These are phyloP conservation scores for Chloroclysta siterata DNA, from an alignment of 2,888 invertebrate species.

Conservation along the genomic window DNA sequence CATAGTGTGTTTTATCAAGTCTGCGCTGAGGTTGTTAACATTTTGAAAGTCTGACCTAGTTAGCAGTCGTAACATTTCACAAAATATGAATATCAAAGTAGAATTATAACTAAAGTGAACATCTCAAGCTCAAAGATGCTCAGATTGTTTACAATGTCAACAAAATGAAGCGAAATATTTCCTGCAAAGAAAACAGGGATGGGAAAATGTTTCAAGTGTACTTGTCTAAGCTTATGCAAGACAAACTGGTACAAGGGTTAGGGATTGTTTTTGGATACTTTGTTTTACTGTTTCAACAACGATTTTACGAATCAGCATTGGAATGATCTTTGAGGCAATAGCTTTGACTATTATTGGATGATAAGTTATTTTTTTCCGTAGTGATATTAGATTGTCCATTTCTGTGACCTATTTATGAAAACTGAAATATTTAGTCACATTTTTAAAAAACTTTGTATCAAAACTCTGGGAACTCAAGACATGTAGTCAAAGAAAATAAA, in stretches of 20 bases:
- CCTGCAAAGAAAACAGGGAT: slow-evolving; percentile 46
- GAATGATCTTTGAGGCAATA: too few relatives aligned
- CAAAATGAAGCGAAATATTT: slow-evolving; percentile 47
- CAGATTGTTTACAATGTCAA: slow-evolving; percentile 51
- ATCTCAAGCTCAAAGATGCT: slow-evolving; percentile 38
- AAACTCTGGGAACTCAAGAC: too few relatives aligned
- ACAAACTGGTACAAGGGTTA: slow-evolving; percentile 17
- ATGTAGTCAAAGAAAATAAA: too few relatives aligned
- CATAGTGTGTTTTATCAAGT: background rate
- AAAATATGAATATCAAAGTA: slow-evolving; percentile 35
- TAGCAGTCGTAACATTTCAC: slow-evolving; percentile 4
- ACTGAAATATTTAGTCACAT: too few relatives aligned
- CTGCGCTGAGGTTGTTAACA: background rate
- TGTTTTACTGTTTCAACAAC: background rate
- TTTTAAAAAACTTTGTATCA: too few relatives aligned
- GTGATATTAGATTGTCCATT: too few relatives aligned
- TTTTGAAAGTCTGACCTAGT: slow-evolving; percentile 1
- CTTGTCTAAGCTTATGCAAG: slow-evolving; percentile 20
- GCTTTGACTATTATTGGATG: too few relatives aligned
- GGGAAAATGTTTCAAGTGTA: slow-evolving; percentile 37
- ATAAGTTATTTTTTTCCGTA: too few relatives aligned
- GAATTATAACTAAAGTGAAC: slow-evolving; percentile 39
- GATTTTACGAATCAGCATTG: background rate
- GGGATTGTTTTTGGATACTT: background rate
- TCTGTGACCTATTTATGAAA: too few relatives aligned